Base-by-base conservation (phyloP, 2,113 vertebrate genomes). In the Micronisus gabar region DNA sequence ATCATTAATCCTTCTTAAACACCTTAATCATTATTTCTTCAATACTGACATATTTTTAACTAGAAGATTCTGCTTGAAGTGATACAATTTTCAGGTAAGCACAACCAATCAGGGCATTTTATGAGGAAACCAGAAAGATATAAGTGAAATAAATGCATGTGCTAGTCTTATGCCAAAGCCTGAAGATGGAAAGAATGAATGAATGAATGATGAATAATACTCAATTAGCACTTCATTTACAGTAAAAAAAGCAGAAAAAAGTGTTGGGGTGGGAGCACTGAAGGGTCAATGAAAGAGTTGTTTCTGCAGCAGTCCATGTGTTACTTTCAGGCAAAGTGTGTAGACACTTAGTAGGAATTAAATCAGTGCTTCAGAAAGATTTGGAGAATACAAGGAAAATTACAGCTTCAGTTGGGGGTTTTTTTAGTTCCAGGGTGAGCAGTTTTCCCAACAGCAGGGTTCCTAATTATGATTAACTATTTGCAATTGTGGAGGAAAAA, bases 401-500 rank as follows among this genome's bases (percentile, higher is more conserved):
- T 86, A 67, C 41, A 72, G 4, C 16, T 75, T 85, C 56, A 52
- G 9, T 22, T 22, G 47, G 21, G 21, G 0, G 9, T 47, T 50
- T 78, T 86, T 82, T 83, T 10, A 59, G 15, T 70, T 53, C 29
- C 32, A 68, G 26, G 6, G 58, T 90, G 32, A 90, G 27, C 15
- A 63, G 92, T 90, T 93, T 96, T 96, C 92, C 92, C 79, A 90
- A 70, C 79, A 92, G 92, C 81, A 78, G 85, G 67, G 63, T 73
- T 96, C 75, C 92, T 95, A 93, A 83, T 95, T 95, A 95, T 86
- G 93, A 95, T 88, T 93, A 96, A 67, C 40, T 95, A 50, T 85
- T 88, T 90, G 62, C 58, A 83, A n/a, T 59, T 74, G 59, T 76
- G 79, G 55, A 87, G 62, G 36, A 61, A 81, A 91, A 86, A 88